Percentiles rank a stretch among this genome's conserved stretches.
phyloP scores from a whole-genome alignment of 37 sponge, comb jelly and placozoan genomes.

The Chondrilla cf. caribensis region DNA sequence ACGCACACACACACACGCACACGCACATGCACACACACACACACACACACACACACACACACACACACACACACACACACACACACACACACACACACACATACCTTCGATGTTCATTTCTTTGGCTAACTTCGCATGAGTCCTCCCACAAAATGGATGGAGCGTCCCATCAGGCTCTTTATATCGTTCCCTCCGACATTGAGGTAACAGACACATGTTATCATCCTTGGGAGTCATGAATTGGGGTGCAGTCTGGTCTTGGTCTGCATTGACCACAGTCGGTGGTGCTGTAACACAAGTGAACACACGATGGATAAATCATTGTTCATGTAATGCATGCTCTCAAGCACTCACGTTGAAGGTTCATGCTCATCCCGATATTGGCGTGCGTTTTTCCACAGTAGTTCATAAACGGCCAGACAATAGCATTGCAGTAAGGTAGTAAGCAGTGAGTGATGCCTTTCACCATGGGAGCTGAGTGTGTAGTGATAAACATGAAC shows the following conservation, averaged over 20 bases:
- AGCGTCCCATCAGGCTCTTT: background rate
- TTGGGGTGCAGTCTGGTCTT: too few species aligned
- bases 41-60: too few species aligned
- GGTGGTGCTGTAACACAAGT: too few species aligned
- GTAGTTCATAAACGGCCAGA: conserved; percentile 89
- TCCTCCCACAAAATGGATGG: conserved; percentile 63
- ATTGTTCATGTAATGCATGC: background rate
- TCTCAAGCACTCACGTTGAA: conserved; percentile 40
- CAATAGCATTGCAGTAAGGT: conserved; percentile 57
- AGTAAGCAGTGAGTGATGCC: conserved; percentile 84
- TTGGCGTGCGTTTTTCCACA: conserved; percentile 80
- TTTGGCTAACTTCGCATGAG: conserved; percentile 52
- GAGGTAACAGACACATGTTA: conserved; percentile 23
- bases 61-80: too few species aligned
- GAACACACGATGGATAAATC: background rate
- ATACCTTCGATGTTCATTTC: too few species aligned
- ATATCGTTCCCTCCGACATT: background rate
- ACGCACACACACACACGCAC: too few species aligned
- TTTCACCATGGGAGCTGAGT: conserved; percentile 42
- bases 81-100: too few species aligned
- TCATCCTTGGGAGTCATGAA: background rate
- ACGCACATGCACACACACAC: too few species aligned
- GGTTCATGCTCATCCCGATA: conserved; percentile 39
- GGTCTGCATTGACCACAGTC: too few species aligned
- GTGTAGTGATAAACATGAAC: too few species aligned